These are phyloP conservation scores for Tachycineta bicolor DNA, from an alignment of 2,113 vertebrate species.

Conservation along the genomic window DNA sequence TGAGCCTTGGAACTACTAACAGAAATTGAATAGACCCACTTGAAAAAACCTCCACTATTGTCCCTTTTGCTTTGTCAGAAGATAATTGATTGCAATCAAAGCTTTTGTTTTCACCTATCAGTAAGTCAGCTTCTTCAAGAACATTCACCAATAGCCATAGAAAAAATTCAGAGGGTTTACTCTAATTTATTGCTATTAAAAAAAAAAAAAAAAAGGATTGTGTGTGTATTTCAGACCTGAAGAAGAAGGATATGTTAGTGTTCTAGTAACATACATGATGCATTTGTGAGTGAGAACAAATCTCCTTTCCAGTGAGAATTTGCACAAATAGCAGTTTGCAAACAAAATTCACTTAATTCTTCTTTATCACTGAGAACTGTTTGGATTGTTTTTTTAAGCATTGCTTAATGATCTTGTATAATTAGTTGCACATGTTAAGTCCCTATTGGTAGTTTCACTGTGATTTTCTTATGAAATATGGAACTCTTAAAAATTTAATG, in stretches of 20 bases:
- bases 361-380: not conserved
- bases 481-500: conserved; percentile 74
- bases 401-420: conserved; percentile 50
- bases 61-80: conserved; percentile 20
- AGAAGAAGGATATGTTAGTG: not conserved
- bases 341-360: not conserved
- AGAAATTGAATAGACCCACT: not conserved
- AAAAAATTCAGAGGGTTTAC: not conserved
- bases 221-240: not conserved
- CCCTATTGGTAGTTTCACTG: conserved; percentile 55
- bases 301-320: not conserved
- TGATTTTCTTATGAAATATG: conserved; percentile 71
- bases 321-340: not conserved
- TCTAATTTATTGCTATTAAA: not conserved
- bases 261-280: not conserved
- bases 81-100: conserved; percentile 38
- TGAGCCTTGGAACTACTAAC: not conserved
- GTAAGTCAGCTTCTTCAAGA: not conserved
- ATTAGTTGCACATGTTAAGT: conserved; percentile 44
- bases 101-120: conserved; percentile 56
- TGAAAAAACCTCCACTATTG: not conserved
- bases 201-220: not conserved
- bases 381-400: not conserved
- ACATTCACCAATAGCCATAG: not conserved
- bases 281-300: not conserved